Conservation (phyloP, 2,113 vertebrate species). For the Oreotrochilus melanogaster region DNA sequence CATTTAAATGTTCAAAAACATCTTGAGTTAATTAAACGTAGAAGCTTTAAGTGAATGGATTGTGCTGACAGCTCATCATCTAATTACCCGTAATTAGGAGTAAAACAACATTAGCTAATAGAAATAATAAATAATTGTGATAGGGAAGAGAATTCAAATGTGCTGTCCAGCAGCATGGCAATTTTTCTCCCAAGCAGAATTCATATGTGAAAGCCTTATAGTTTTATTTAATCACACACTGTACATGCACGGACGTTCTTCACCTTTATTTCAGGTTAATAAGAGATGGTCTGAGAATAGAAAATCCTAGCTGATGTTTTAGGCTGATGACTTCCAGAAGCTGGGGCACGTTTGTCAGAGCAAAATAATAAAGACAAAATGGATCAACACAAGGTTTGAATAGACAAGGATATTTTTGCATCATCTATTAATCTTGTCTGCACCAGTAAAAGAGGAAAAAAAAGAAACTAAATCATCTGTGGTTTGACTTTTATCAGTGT, state of each 20-base stretch:
- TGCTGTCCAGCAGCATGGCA: conserved; percentile 11
- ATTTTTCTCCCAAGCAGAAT: conserved; percentile 35
- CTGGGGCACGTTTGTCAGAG: not conserved
- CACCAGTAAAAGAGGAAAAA: not conserved
- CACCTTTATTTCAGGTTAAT: conserved; percentile 14
- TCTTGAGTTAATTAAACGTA: conserved; percentile 76
- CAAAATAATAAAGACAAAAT: conserved; percentile 7
- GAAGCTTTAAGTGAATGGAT: conserved; percentile 61
- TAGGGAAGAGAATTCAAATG: conserved; percentile 49
- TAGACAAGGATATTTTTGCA: not conserved
- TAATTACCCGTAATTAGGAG: conserved; percentile 69
- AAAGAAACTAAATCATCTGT: not conserved
- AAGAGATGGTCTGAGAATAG: not conserved
- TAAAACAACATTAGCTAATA: conserved; percentile 63
- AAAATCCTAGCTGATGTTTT: not conserved
- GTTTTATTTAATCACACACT: not conserved
- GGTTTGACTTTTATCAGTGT: not conserved
- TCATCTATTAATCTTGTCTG: not conserved
- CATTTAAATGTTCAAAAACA: conserved; percentile 68
- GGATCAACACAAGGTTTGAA: not conserved
- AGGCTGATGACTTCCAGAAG: conserved; percentile 44
- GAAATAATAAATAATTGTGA: conserved; percentile 71
- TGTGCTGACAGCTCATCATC: conserved; percentile 62
- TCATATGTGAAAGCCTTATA: not conserved
- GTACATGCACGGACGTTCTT: not conserved